Evolutionary conservation across 2,113 vertebrate species (phyloP).

Genomic region (Procavia capensis): DNA sequence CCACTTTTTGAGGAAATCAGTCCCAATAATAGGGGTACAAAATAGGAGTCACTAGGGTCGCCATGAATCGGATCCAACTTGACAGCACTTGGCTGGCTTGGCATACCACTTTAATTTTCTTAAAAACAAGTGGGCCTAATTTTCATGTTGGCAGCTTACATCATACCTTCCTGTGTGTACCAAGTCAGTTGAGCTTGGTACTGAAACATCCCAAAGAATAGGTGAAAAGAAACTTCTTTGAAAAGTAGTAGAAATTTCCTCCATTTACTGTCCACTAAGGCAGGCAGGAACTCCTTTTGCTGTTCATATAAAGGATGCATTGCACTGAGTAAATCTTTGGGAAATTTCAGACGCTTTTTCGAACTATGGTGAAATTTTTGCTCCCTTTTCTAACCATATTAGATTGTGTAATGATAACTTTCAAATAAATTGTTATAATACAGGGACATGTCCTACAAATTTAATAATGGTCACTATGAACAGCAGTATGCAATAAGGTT

Average conservation of each 20-base stretch:
- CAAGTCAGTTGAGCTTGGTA: neutral
- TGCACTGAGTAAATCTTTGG: slow-evolving; percentile 37
- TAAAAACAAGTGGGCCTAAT: neutral
- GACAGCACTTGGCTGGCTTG: too few species aligned
- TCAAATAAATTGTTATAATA: slow-evolving; percentile 74
- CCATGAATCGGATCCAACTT: too few species aligned
- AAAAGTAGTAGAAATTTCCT: neutral
- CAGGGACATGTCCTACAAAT: slow-evolving; percentile 78
- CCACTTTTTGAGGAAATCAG: slow-evolving; percentile 30
- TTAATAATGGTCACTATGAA: slow-evolving; percentile 80
- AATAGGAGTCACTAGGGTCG: neutral
- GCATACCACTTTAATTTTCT: neutral
- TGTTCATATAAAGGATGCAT: neutral
- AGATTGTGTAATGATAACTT: slow-evolving; percentile 74
- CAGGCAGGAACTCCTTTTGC: slow-evolving; percentile 18
- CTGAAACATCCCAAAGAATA: neutral
- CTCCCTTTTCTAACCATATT: slow-evolving; percentile 62
- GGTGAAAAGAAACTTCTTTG: neutral
- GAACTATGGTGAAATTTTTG: slow-evolving; percentile 53
- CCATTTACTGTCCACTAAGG: neutral
- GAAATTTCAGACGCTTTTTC: slow-evolving; percentile 43
- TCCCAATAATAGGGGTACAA: neutral
- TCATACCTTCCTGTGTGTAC: neutral
- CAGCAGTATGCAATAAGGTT: slow-evolving; percentile 75
- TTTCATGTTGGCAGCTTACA: neutral